phyloP scores from a whole-genome alignment of 2,113 vertebrate genomes.

The Copsychus sechellarum region DNA sequence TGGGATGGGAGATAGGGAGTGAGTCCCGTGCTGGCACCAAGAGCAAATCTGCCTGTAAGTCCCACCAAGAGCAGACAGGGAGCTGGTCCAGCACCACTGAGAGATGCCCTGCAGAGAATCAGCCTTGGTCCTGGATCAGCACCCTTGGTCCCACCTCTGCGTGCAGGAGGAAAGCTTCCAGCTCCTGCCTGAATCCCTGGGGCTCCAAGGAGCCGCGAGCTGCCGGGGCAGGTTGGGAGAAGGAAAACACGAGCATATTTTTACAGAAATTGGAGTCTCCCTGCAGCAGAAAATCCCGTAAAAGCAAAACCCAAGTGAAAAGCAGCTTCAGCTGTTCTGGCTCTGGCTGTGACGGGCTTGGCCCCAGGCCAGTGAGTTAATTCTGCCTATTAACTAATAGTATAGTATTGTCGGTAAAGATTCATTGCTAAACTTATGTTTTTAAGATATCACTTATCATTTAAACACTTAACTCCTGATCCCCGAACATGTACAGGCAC shows the following conservation, averaged over 20 bases:
- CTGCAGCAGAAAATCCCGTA: constrained; percentile 43
- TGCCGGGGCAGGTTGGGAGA: neutral
- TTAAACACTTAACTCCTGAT: constrained; percentile 63
- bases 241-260: neutral
- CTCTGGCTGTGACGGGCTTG: constrained; percentile 49
- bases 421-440: constrained; percentile 70
- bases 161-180: neutral
- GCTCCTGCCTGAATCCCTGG: neutral
- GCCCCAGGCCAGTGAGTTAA: constrained; percentile 67
- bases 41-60: neutral
- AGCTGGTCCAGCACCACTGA: neutral
- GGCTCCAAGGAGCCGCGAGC: neutral
- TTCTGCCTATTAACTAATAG: constrained; percentile 74
- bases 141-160: neutral
- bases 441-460: constrained; percentile 68
- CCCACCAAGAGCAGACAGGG: neutral
- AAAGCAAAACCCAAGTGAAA: constrained; percentile 49
- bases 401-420: constrained; percentile 64
- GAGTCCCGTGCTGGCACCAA: neutral
- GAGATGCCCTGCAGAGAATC: neutral
- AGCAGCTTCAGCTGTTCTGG: constrained; percentile 51
- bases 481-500: constrained; percentile 36
- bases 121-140: neutral
- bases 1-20: neutral
- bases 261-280: constrained; percentile 38